Evolutionary conservation across 2,888 invertebrate species (phyloP), one percentile per base, ranked within the genome.

Genomic region (Prosapia bicincta): DNA sequence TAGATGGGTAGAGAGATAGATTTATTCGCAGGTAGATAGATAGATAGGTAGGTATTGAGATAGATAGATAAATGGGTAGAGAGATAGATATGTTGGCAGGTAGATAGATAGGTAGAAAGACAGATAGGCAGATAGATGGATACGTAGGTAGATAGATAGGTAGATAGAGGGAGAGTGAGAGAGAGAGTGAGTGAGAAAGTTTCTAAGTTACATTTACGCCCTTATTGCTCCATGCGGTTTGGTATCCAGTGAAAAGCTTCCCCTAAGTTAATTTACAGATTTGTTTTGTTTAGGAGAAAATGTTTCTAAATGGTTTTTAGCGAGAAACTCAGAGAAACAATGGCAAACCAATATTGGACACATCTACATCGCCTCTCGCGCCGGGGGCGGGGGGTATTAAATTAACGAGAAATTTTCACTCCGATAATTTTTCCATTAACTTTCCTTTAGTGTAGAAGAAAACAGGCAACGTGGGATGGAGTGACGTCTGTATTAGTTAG

Each of bases 341-440:
- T 54, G 20, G 54, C n/a, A 54, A 38, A 54, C 54, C 54, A 54
- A 54, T 54, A 54, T 54, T 54, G 54, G 54, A 54, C 54, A 54
- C 54, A 13, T 38, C 38, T 13, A 6, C 3, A 2, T 13, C n/a
- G n/a, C 54, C 20, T 20, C 20, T 20, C 54, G 5, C 54, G 6
- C 54, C 20, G 3, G 20, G 7, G 3, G 3, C 54, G 20, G 20
- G 54, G 54, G 54, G 54, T 54, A 54, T 54, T 54, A n/a, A 54
- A n/a, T 72, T 72, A 72, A 72, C 66, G 72, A 72, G 72, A 72
- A 38, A 72, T 72, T 72, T 72, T 72, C 72, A 72, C 72, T 72
- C 66, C 72, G 72, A 72, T 72, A 72, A 72, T 72, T 72, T 72
- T 72, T 72, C 72, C 72, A 72, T 72, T 66, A 72, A 72, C 72